Evolutionary conservation across 2,113 vertebrate genomes (phyloP).

Genomic region (Melanostigma gelatinosum): DNA sequence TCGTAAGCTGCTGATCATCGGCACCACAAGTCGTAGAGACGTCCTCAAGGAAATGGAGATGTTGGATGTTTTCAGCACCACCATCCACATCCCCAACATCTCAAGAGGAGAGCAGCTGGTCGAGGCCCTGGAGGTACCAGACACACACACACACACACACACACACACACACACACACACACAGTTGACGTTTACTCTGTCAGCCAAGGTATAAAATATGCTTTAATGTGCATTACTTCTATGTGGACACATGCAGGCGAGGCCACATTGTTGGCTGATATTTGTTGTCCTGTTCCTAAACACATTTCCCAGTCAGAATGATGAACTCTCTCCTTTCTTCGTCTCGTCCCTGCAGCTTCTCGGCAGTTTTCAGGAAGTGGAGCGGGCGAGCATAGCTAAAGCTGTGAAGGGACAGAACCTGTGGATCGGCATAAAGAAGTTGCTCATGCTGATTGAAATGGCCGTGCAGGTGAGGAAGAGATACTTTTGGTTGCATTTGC

Average conservation of each 20-base stretch:
- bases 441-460: conserved; percentile 99
- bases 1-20: conserved; percentile 97
- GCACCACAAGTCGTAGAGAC: conserved; percentile 95
- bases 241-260: background rate
- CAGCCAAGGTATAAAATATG: background rate
- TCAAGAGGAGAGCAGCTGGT: conserved; percentile 89
- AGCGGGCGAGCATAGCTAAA: conserved; percentile 88
- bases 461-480: conserved; percentile 88
- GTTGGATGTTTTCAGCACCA: conserved; percentile 95
- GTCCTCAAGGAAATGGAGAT: conserved; percentile 99
- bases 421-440: conserved; percentile 96
- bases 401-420: conserved; percentile 86
- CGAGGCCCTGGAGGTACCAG: conserved; percentile 88
- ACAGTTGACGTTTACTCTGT: background rate
- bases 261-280: no score
- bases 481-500: background rate
- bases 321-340: background rate
- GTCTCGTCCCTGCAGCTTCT: conserved; percentile 84
- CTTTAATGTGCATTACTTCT: background rate
- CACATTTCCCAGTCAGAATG: background rate
- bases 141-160: background rate
- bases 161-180: background rate
- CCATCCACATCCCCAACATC: conserved; percentile 95
- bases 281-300: background rate
- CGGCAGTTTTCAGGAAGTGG: conserved; percentile 92